Evolutionary conservation across 2,113 vertebrate genomes (phyloP).

Genomic region (Paradoxurus hermaphroditus): DNA sequence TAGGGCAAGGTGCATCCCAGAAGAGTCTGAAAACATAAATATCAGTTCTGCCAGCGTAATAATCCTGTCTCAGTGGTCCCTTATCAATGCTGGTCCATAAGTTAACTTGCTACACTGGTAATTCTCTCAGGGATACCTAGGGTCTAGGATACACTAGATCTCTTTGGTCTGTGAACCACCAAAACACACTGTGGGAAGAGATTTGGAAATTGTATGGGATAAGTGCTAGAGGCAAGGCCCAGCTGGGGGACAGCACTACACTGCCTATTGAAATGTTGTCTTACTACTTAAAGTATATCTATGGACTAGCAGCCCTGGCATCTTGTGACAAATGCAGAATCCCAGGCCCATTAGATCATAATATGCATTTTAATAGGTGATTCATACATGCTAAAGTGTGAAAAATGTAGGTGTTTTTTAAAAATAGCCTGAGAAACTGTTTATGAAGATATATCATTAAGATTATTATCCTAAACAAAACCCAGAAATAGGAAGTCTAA

Average conservation of each 20-base stretch:
- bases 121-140: not conserved
- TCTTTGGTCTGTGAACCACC: not conserved
- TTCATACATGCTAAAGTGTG: not conserved
- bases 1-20: not conserved
- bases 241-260: not conserved
- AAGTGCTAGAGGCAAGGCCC: not conserved
- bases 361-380: slow-evolving; percentile 6
- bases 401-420: not conserved
- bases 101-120: not conserved
- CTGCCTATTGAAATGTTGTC: not conserved
- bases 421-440: not conserved
- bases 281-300: not conserved
- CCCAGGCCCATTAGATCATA: not conserved
- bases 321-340: not conserved
- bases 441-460: not conserved
- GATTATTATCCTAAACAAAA: slow-evolving; percentile 7
- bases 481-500: not conserved
- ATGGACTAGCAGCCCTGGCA: not conserved
- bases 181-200: not conserved
- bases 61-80: not conserved
- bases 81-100: not conserved
- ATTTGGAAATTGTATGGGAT: not conserved
- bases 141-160: not conserved
- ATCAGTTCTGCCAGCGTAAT: not conserved
- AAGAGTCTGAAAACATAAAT: slow-evolving; percentile 17